phyloP scores from a whole-genome alignment of 1,140 invertebrate genomes.

The Tribolium madens region DNA sequence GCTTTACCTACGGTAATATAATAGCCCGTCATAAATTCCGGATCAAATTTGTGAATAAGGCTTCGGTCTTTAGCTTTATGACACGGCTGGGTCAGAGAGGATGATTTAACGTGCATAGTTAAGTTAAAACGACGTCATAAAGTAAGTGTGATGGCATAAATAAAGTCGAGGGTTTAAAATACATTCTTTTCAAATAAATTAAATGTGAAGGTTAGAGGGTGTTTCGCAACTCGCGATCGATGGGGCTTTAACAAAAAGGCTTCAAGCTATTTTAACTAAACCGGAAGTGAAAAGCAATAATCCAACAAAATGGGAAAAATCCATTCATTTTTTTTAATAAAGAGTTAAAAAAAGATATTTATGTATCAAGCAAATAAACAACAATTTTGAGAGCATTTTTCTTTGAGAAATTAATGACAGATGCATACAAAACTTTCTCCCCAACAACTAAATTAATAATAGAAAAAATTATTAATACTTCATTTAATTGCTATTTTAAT shows the following conservation, averaged over 20 bases:
- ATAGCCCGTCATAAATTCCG: slow-evolving; percentile 20
- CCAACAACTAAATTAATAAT: too few species aligned
- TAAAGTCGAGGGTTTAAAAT: slow-evolving; percentile 7
- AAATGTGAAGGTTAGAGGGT: neutral
- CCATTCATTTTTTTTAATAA: too few species aligned
- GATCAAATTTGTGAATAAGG: slow-evolving; percentile 29
- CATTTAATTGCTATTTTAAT: too few species aligned
- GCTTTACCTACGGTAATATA: slow-evolving; percentile 15
- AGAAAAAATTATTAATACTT: too few species aligned
- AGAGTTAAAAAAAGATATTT: too few species aligned
- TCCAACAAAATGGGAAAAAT: too few species aligned
- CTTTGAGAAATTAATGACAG: too few species aligned
- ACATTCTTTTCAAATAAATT: neutral
- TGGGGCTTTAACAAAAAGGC: neutral
- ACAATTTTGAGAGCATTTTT: too few species aligned
- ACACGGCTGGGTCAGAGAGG: slow-evolving; percentile 4
- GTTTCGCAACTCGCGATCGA: neutral
- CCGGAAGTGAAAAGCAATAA: too few species aligned
- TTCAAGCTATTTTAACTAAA: too few species aligned
- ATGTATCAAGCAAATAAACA: too few species aligned
- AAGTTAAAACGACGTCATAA: slow-evolving; percentile 19
- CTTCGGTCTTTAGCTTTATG: slow-evolving; percentile 26
- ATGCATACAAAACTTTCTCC: too few species aligned
- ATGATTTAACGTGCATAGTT: slow-evolving; percentile 9
- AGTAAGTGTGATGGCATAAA: slow-evolving; percentile 1